Evolutionary conservation across 2,797 vertebrate genomes (phyloP).

Genomic region (Triplophysa yarkandensis): DNA sequence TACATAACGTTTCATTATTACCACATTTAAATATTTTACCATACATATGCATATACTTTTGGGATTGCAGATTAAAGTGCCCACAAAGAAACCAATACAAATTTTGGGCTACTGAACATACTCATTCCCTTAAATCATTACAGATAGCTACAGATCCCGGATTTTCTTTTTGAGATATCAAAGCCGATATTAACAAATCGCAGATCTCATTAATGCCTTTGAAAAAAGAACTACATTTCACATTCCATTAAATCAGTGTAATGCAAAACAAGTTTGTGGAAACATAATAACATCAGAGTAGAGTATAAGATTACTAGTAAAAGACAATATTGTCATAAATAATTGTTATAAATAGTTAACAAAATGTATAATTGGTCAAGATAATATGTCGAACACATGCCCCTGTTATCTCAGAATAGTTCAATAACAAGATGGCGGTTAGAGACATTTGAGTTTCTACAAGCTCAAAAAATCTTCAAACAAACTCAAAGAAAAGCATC

Average conservation of each 20-base stretch:
- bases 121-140: too few species aligned
- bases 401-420: conserved; percentile 16
- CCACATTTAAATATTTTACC: background rate
- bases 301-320: conserved; percentile 41
- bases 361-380: conserved; percentile 59
- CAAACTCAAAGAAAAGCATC: conserved; percentile 28
- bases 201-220: conserved; percentile 3
- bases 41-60: background rate
- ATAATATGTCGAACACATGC: conserved; percentile 30
- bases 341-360: conserved; percentile 63
- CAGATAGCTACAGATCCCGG: too few species aligned
- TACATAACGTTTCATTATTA: background rate
- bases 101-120: background rate
- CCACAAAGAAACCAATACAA: background rate
- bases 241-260: conserved; percentile 20
- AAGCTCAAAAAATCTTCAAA: conserved; percentile 40
- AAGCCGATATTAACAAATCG: background rate
- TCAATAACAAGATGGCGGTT: conserved; percentile 36
- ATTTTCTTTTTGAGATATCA: background rate
- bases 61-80: background rate
- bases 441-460: conserved; percentile 48
- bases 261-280: background rate
- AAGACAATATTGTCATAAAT: conserved; percentile 54
- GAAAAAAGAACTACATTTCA: conserved; percentile 17
- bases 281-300: background rate